These are phyloP conservation scores for Nesidiocoris tenuis DNA, from an alignment of 2,888 invertebrate genomes.

Conservation along the genomic window DNA sequence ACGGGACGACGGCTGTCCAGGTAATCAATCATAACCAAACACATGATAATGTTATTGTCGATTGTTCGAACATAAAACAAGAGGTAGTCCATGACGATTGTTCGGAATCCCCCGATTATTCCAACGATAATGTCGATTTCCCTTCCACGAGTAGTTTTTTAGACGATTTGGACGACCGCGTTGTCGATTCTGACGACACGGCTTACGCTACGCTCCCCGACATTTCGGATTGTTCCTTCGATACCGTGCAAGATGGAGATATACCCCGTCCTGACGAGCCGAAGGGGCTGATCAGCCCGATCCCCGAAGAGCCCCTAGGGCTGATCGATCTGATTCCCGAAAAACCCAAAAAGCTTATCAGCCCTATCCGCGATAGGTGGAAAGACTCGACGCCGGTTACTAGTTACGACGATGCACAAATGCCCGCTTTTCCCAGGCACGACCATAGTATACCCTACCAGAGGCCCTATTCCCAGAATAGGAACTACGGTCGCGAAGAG, in stretches of 20 bases:
- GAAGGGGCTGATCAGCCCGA: neutral
- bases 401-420: no score
- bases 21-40: slow-evolving; percentile 30
- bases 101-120: neutral
- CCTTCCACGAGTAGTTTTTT: no score
- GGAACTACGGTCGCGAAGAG: neutral
- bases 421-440: no score
- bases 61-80: neutral
- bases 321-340: neutral
- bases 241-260: neutral
- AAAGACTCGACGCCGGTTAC: no score
- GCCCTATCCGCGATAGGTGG: neutral
- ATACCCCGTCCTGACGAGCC: neutral
- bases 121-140: neutral
- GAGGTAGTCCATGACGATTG: neutral
- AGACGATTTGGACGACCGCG: neutral
- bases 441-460: neutral
- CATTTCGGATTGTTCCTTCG: slow-evolving; percentile 19
- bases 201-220: neutral
- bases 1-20: slow-evolving; percentile 47
- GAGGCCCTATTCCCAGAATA: neutral
- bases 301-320: neutral
- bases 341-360: neutral
- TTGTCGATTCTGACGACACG: neutral
- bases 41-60: neutral